Conservation (phyloP, 1,140 invertebrate genomes). For the Drosophila kanapiae region DNA sequence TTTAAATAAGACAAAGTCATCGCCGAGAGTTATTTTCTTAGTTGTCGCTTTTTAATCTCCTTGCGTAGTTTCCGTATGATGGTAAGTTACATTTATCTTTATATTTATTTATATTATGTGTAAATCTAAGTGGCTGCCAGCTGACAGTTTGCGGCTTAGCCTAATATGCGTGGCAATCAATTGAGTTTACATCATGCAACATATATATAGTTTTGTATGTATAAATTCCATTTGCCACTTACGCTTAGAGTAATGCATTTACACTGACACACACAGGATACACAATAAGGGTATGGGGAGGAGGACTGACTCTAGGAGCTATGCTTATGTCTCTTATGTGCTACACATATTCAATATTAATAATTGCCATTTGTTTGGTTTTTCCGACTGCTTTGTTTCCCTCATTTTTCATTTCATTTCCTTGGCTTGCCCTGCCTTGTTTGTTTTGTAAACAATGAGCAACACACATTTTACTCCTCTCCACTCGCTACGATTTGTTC, state of each 20-base stretch:
- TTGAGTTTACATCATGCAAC: slow-evolving; percentile 19
- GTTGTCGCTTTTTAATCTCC: slow-evolving; percentile 65
- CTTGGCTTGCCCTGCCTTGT: slow-evolving; percentile 29
- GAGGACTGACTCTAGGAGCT: slow-evolving; percentile 54
- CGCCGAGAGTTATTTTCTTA: slow-evolving; percentile 34
- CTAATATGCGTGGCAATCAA: slow-evolving; percentile 51
- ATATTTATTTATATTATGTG: slow-evolving; percentile 47
- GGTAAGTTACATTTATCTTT: slow-evolving; percentile 53
- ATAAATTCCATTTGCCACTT: slow-evolving; percentile 25
- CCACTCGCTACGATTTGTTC: slow-evolving; percentile 12
- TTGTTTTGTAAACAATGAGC: slow-evolving; percentile 81
- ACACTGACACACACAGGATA: slow-evolving; percentile 51
- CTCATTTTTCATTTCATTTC: slow-evolving; percentile 17
- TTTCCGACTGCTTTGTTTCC: slow-evolving; percentile 30
- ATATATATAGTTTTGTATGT: slow-evolving; percentile 9
- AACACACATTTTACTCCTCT: slow-evolving; percentile 41
- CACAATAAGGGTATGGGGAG: slow-evolving; percentile 4
- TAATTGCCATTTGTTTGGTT: slow-evolving; percentile 74
- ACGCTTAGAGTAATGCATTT: slow-evolving; percentile 42
- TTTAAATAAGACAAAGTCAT: slow-evolving; percentile 65
- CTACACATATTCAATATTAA: slow-evolving; percentile 77
- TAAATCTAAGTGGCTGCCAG: slow-evolving; percentile 57
- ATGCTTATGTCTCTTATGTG: slow-evolving; percentile 47
- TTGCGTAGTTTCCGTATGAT: slow-evolving; percentile 51
- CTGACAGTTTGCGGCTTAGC: slow-evolving; percentile 46